These are phyloP conservation scores for Pseudomugil gertrudae DNA, from an alignment of 2,797 vertebrate genomes.

Conservation along the genomic window DNA sequence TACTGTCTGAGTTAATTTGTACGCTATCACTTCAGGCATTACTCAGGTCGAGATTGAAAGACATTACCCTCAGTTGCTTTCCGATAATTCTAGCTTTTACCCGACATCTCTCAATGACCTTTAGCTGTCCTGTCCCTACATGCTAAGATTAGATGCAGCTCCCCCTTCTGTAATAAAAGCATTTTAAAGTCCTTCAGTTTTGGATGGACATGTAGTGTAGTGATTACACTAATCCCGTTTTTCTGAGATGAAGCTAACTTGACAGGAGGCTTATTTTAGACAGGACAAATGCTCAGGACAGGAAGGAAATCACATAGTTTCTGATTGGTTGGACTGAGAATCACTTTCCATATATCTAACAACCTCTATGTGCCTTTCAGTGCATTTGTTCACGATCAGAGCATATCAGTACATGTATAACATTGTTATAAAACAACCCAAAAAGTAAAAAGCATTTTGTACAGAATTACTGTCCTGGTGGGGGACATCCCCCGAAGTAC, in stretches of 20 bases:
- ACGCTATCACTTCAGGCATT: constrained; percentile 41
- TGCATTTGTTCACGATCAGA: constrained; percentile 71
- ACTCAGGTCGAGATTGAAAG: constrained; percentile 50
- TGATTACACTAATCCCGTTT: constrained; percentile 33
- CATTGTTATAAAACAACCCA: constrained; percentile 29
- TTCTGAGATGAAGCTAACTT: constrained; percentile 43
- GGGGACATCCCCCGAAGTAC: constrained; percentile 59
- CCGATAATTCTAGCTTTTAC: constrained; percentile 16
- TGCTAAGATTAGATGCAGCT: constrained; percentile 43
- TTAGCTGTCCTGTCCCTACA: constrained; percentile 49
- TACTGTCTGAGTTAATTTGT: constrained; percentile 61
- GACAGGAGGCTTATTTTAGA: constrained; percentile 36
- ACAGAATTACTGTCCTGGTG: constrained; percentile 59
- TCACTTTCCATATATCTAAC: constrained; percentile 28
- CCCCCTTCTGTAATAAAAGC: constrained; percentile 21
- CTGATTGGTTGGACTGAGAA: constrained; percentile 57
- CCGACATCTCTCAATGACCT: constrained; percentile 52
- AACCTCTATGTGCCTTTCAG: constrained; percentile 54
- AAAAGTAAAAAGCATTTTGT: constrained; percentile 41
- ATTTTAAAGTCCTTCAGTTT: constrained; percentile 29
- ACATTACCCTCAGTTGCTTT: constrained; percentile 48
- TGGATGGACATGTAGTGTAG: constrained; percentile 38
- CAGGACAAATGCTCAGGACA: constrained; percentile 49
- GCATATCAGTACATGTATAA: constrained; percentile 57
- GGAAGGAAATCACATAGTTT: constrained; percentile 53